Conservation (phyloP, 2,113 vertebrate species). For the Corythornis cristatus region DNA sequence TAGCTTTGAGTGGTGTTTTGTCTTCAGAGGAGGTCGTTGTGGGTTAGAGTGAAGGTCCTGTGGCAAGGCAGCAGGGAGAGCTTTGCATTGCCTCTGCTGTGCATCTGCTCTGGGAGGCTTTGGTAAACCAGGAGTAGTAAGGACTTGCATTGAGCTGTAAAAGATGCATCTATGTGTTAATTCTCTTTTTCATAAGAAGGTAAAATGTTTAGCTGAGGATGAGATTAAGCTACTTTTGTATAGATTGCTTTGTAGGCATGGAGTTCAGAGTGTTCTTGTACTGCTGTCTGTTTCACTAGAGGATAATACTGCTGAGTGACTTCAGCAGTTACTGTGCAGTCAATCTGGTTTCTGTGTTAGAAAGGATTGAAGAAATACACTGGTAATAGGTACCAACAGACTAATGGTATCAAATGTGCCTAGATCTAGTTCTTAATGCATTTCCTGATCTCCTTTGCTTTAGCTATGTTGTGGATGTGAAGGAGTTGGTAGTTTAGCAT, state of each 20-base stretch:
- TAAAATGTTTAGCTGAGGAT: not conserved
- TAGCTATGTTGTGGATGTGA: not conserved
- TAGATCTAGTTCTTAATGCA: not conserved
- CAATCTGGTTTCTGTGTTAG: not conserved
- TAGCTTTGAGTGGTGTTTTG: not conserved
- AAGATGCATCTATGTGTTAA: not conserved
- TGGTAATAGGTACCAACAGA: not conserved
- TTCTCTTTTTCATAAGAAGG: not conserved
- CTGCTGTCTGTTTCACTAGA: not conserved
- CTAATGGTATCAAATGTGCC: not conserved
- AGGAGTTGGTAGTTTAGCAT: not conserved
- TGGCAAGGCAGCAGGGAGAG: not conserved
- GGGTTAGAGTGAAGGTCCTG: not conserved
- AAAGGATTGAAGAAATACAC: not conserved
- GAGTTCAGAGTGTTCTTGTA: not conserved
- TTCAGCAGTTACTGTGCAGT: not conserved
- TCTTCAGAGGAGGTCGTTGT: not conserved
- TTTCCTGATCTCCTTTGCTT: not conserved
- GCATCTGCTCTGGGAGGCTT: not conserved
- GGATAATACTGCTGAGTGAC: not conserved
- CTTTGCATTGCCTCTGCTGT: not conserved
- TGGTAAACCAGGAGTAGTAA: not conserved
- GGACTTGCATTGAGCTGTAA: not conserved
- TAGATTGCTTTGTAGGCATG: not conserved
- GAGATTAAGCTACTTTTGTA: not conserved